Base-by-base conservation (phyloP, 2,888 invertebrate species). In the Loripinus fragilis region DNA sequence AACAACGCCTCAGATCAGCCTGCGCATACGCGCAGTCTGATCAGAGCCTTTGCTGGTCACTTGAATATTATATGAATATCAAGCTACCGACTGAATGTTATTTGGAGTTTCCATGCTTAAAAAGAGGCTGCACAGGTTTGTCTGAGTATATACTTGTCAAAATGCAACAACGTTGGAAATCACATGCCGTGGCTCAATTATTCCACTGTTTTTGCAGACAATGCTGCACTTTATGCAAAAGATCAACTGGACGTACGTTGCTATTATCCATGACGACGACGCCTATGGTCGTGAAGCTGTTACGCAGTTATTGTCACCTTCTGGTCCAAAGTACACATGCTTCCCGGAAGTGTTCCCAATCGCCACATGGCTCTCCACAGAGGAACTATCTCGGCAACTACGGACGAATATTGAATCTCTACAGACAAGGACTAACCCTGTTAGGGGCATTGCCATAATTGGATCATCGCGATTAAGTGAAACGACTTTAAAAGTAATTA, bases 171-270 rank as follows among this genome's bases (percentile, higher is more conserved):
- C n/a, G n/a, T n/a, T n/a, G n/a, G n/a, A n/a, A n/a, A n/a, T n/a
- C n/a, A n/a, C n/a, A n/a, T n/a, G n/a, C n/a, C n/a, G n/a, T n/a
- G n/a, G n/a, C n/a, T n/a, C n/a, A n/a, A n/a, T n/a, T n/a, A n/a
- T n/a, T n/a, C n/a, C n/a, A 30, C 48, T 12, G 55, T 23, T 42
- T 23, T 66, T 73, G 12, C 55, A 88, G 87, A 83, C 78, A 1
- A 86, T 88, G 77, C 41, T 85, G 2, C 41, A 83, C 60, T 60
- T 86, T 20, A 70, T 88, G 74, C 12, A 76, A 23, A 7, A 64
- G 12, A 74, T 87, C 8, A 73, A 79, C 48, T 88, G 88, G 88
- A 88, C 86, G 50, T 77, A 86, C 50, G 82, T 88, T 17, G 88
- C 85, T n/a, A 74, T 87, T 2, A 67, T 87, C 10, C 85, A 86